Conservation (phyloP, 2,797 vertebrate genomes). For the Hozukius guyotensis region DNA sequence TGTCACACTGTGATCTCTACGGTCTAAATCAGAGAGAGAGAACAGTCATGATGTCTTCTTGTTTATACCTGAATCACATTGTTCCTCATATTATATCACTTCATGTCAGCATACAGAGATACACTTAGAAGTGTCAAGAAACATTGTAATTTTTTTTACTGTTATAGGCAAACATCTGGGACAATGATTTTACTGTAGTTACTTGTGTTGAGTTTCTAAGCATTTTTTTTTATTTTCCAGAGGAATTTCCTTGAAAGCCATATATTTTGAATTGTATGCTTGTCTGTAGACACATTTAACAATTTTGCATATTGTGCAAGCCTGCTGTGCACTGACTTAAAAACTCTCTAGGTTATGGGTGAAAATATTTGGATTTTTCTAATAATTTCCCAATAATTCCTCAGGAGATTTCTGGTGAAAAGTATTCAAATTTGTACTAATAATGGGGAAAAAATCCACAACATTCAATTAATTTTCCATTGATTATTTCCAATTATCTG, state of each 20-base stretch:
- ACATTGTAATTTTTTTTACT: neutral
- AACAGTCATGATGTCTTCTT: neutral
- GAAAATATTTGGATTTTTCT: too few relatives aligned
- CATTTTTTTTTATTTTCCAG: neutral
- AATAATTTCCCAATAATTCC: too few relatives aligned
- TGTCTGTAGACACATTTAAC: neutral
- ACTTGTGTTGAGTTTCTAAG: too few relatives aligned
- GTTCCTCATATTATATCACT: neutral
- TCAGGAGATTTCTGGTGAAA: neutral
- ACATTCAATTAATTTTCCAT: neutral
- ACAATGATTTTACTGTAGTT: too few relatives aligned
- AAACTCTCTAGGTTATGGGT: too few relatives aligned
- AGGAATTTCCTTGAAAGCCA: neutral
- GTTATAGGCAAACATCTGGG: too few relatives aligned
- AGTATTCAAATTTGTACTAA: neutral
- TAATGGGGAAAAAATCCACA: neutral
- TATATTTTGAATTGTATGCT: neutral
- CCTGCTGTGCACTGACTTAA: neutral
- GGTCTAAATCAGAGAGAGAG: slow-evolving; percentile 48
- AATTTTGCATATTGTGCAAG: neutral
- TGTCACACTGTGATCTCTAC: slow-evolving; percentile 44
- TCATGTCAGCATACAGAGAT: neutral
- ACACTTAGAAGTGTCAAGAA: too few relatives aligned
- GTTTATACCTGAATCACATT: neutral
- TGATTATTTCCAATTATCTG: neutral